Conservation (phyloP, 2,888 invertebrate genomes). For the Sminthurides aquaticus region DNA sequence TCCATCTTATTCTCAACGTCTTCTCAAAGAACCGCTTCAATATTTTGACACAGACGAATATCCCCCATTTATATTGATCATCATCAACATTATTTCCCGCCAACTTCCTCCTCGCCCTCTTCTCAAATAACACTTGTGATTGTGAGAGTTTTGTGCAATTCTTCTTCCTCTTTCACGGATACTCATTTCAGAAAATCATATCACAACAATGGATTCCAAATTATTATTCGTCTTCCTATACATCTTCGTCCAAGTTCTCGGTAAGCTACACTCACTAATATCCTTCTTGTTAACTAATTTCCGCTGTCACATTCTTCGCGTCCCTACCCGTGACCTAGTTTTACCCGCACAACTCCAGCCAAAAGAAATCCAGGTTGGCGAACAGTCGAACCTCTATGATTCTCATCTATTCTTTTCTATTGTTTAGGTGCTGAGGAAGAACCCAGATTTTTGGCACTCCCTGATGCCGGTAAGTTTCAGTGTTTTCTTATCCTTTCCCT, state of each 20-base stretch:
- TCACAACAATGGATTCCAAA: conserved; percentile 17
- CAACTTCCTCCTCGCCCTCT: not conserved
- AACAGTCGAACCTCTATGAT: too few relatives aligned
- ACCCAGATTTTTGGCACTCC: conserved; percentile 36
- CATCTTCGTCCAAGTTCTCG: conserved; percentile 15
- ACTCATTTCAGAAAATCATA: not conserved
- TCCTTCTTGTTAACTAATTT: too few relatives aligned
- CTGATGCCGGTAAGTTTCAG: conserved; percentile 35
- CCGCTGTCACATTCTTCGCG: too few relatives aligned
- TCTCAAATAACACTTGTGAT: not conserved
- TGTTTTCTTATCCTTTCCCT: too few relatives aligned
- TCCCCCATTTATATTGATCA: not conserved
- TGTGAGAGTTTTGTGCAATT: not conserved
- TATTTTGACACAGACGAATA: not conserved
- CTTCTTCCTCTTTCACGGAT: not conserved
- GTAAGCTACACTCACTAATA: conserved; percentile 8
- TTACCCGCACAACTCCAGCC: not conserved
- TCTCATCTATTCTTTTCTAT: not conserved
- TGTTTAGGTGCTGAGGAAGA: conserved; percentile 24
- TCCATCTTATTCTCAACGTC: too few relatives aligned
- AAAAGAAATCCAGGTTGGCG: too few relatives aligned
- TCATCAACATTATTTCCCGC: not conserved
- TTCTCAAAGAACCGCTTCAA: not conserved
- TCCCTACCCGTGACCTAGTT: too few relatives aligned
- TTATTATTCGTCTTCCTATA: conserved; percentile 11